Percentiles rank a stretch among this genome's conserved stretches.
These are phyloP conservation scores for Podotricha telesiphe DNA, from an alignment of 2,888 invertebrate species.

Conservation along the genomic window DNA sequence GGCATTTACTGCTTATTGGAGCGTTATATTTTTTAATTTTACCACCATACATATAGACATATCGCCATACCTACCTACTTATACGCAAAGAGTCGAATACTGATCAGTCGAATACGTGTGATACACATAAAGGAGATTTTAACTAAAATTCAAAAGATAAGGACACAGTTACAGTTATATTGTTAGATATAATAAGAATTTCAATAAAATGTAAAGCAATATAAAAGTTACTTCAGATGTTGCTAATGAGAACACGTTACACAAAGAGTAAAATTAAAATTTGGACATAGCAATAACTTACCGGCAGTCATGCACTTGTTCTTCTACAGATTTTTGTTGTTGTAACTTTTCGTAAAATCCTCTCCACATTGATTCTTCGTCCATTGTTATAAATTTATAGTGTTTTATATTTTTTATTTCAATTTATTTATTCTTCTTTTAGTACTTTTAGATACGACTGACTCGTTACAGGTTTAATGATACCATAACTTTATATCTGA, in stretches of 20 bases:
- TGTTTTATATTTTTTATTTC: slow-evolving; percentile 15
- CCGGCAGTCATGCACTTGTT: slow-evolving; percentile 87
- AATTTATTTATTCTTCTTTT: neutral
- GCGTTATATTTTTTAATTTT: too few relatives aligned
- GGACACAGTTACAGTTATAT: too few relatives aligned
- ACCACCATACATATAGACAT: too few relatives aligned
- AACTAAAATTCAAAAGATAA: too few relatives aligned
- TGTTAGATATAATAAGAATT: too few relatives aligned
- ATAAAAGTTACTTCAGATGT: neutral
- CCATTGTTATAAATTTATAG: slow-evolving; percentile 59
- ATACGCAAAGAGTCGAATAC: too few relatives aligned
- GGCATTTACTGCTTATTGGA: too few relatives aligned
- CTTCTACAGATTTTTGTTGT: slow-evolving; percentile 84
- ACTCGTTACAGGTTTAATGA: neutral
- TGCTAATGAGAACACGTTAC: neutral
- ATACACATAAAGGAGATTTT: too few relatives aligned
- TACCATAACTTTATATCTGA: slow-evolving; percentile 62
- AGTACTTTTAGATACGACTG: neutral
- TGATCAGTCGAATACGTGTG: too few relatives aligned
- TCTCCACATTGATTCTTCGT: slow-evolving; percentile 92
- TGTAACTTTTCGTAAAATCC: slow-evolving; percentile 87
- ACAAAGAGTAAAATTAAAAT: neutral
- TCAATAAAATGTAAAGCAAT: too few relatives aligned
- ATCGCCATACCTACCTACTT: too few relatives aligned
- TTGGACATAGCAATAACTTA: slow-evolving; percentile 60